Evolutionary conservation across 2,888 invertebrate genomes (phyloP).

Genomic region (Venusia cambrica): DNA sequence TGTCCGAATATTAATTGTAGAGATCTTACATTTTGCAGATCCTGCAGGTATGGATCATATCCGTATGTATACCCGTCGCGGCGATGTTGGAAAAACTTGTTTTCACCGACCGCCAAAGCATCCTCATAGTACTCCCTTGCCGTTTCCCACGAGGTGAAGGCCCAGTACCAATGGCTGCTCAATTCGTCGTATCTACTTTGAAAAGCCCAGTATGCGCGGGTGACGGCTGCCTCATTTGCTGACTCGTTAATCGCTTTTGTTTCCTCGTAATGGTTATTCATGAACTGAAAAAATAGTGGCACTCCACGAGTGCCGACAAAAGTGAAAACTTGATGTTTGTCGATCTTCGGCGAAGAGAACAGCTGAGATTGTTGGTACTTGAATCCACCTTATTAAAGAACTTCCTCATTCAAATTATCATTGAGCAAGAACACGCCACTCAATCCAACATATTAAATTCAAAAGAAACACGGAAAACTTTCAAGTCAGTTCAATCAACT

Average conservation of each 20-base stretch:
- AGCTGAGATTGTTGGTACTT: too few relatives aligned
- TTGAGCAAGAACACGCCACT: too few relatives aligned
- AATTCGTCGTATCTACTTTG: constrained; percentile 1
- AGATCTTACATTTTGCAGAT: constrained; percentile 6
- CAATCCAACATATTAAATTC: too few relatives aligned
- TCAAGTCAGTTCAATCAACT: too few relatives aligned
- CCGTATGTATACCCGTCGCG: neutral
- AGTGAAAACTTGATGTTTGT: too few relatives aligned
- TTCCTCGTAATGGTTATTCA: constrained; percentile 9
- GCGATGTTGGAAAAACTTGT: neutral
- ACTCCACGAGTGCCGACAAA: too few relatives aligned
- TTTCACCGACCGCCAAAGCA: neutral
- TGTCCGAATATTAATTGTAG: too few relatives aligned
- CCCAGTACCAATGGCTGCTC: constrained; percentile 12
- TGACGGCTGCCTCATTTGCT: constrained; percentile 8
- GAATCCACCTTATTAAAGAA: too few relatives aligned
- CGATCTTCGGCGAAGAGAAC: too few relatives aligned
- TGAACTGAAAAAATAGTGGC: too few relatives aligned
- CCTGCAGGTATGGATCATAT: constrained; percentile 6
- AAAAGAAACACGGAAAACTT: too few relatives aligned
- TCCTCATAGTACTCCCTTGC: constrained; percentile 1
- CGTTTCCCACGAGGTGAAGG: constrained; percentile 2
- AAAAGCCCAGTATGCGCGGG: constrained; percentile 5
- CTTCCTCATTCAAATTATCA: too few relatives aligned
- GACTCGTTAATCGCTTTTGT: constrained; percentile 5